Conservation (phyloP, 2,113 vertebrate genomes). For the Falcunculus frontatus region DNA sequence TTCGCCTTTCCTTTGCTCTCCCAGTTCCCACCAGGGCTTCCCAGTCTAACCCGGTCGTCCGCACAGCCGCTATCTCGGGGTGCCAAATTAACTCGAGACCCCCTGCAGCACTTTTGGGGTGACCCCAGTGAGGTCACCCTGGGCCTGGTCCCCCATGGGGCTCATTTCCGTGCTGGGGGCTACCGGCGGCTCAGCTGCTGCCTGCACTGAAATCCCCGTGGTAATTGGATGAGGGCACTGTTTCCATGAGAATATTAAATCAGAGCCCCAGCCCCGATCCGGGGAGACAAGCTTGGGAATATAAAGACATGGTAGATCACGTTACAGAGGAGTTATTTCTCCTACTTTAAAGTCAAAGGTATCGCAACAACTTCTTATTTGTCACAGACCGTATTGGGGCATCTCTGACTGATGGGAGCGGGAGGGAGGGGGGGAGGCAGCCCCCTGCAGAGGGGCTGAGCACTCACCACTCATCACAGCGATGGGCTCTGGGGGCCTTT, state of each 20-base stretch:
- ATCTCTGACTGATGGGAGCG: not conserved
- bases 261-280: constrained; percentile 52
- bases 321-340: constrained; percentile 8
- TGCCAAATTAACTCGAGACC: not conserved
- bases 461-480: not conserved
- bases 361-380: constrained; percentile 15
- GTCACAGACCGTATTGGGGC: constrained; percentile 11
- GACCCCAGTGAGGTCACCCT: not conserved
- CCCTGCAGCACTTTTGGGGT: not conserved
- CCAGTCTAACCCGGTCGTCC: not conserved
- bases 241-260: constrained; percentile 67
- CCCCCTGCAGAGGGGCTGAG: not conserved
- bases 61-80: not conserved
- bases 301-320: constrained; percentile 48
- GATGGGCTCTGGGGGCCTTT: not conserved
- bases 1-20: not conserved
- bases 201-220: constrained; percentile 66
- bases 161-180: not conserved
- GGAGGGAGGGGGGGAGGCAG: not conserved
- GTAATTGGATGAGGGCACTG: constrained; percentile 74
- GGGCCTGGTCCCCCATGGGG: not conserved
- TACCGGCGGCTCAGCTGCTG: constrained; percentile 55
- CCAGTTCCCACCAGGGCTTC: not conserved
- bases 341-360: constrained; percentile 42
- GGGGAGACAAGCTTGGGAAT: constrained; percentile 36